phyloP scores from a whole-genome alignment of 2,797 vertebrate genomes.

The Betta splendens region DNA sequence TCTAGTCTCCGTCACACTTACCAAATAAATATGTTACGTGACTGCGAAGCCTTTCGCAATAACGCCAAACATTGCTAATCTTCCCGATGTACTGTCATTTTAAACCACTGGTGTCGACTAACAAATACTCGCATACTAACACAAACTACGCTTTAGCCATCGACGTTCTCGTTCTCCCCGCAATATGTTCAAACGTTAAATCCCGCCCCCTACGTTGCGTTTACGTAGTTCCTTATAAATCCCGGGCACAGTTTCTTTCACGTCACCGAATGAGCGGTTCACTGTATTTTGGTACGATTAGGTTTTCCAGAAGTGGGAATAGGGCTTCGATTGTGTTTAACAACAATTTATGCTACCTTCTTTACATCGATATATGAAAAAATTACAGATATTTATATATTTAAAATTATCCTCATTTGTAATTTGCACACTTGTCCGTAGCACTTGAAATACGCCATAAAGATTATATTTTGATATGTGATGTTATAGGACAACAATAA shows the following conservation, averaged over 20 bases:
- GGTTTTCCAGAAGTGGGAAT: too few relatives aligned
- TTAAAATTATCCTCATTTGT: too few relatives aligned
- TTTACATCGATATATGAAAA: too few relatives aligned
- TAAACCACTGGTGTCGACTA: rapidly evolving
- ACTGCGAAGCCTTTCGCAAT: neutral
- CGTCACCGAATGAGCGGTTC: too few relatives aligned
- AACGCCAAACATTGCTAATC: neutral
- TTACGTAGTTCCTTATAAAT: constrained; percentile 10
- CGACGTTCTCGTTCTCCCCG: constrained; percentile 29
- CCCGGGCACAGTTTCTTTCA: too few relatives aligned
- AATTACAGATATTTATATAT: too few relatives aligned
- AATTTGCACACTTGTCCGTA: too few relatives aligned
- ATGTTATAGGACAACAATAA: too few relatives aligned
- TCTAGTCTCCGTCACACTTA: constrained; percentile 17
- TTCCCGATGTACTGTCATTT: neutral
- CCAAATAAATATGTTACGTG: constrained; percentile 12
- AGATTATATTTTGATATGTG: too few relatives aligned
- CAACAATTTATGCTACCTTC: too few relatives aligned
- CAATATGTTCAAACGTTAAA: constrained; percentile 53
- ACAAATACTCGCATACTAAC: neutral
- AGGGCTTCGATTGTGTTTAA: too few relatives aligned
- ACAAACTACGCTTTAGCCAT: constrained; percentile 1
- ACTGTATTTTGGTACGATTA: neutral
- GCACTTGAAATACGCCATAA: too few relatives aligned
- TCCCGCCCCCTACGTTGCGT: constrained; percentile 42